Evolutionary conservation across 2,888 invertebrate species (phyloP).

Genomic region (Serrognathus titanus): DNA sequence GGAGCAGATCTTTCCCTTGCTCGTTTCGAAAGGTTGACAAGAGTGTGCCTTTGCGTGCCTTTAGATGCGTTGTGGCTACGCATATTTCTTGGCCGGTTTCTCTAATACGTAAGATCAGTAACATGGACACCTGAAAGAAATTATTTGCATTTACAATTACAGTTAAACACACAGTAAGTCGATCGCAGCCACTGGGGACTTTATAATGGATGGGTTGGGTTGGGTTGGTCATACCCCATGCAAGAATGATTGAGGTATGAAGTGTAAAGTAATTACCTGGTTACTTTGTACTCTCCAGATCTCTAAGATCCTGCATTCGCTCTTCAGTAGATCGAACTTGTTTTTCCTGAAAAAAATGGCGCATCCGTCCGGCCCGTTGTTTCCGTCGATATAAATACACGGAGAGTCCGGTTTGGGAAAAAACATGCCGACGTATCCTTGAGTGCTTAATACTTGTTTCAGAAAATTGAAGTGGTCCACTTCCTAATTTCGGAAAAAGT

Average conservation of each 20-base stretch:
- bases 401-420: slow-evolving; percentile 76
- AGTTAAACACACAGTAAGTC: too few species aligned
- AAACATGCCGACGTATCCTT: slow-evolving; percentile 67
- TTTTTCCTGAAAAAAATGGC: slow-evolving; percentile 67
- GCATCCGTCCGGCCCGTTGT: slow-evolving; percentile 77
- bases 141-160: too few species aligned
- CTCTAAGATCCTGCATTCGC: slow-evolving; percentile 60
- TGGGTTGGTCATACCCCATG: too few species aligned
- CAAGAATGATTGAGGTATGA: neutral
- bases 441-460: slow-evolving; percentile 57
- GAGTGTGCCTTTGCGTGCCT: slow-evolving; percentile 66
- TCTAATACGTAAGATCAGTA: slow-evolving; percentile 54
- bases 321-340: slow-evolving; percentile 59
- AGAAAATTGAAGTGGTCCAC: slow-evolving; percentile 73
- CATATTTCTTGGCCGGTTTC: slow-evolving; percentile 60
- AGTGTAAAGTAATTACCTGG: slow-evolving; percentile 51
- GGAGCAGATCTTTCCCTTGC: slow-evolving; percentile 65
- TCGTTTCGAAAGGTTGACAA: slow-evolving; percentile 66
- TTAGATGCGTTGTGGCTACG: slow-evolving; percentile 70
- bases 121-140: slow-evolving; percentile 56
- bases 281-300: slow-evolving; percentile 73
- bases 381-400: slow-evolving; percentile 66
- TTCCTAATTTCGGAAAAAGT: slow-evolving; percentile 51
- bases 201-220: too few species aligned
- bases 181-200: too few species aligned